phyloP scores from a whole-genome alignment of 2,888 invertebrate species.

The Hymenopus coronatus region DNA sequence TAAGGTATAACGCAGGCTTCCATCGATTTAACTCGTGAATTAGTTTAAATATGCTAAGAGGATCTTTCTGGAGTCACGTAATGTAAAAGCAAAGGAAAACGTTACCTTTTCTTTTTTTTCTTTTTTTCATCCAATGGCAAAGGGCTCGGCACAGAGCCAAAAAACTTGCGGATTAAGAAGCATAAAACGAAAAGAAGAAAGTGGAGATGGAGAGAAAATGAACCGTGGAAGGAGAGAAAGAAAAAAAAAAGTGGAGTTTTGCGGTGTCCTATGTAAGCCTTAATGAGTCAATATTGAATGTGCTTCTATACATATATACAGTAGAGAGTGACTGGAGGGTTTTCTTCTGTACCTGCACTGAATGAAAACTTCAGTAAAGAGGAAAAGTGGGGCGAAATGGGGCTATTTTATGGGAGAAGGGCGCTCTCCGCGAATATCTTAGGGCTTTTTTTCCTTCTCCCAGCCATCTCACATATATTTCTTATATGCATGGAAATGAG shows the following conservation, averaged over 20 bases:
- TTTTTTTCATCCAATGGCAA: not conserved
- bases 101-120: not conserved
- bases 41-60: not conserved
- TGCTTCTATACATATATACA: not conserved
- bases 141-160: not conserved
- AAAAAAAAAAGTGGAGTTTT: not conserved
- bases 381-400: not conserved
- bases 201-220: not conserved
- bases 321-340: not conserved
- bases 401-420: not conserved
- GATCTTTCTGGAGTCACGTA: not conserved
- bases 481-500: not conserved
- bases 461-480: not conserved
- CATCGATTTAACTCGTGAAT: not conserved
- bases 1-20: not conserved
- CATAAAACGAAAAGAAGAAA: not conserved
- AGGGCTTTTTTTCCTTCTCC: not conserved
- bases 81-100: not conserved
- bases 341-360: not conserved
- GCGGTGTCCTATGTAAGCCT: not conserved
- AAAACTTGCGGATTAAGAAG: not conserved
- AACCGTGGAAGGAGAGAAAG: not conserved
- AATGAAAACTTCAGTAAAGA: not conserved
- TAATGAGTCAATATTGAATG: not conserved
- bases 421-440: not conserved